Evolutionary conservation across 2,113 vertebrate species (phyloP), one percentile per base, ranked within the genome.

Genomic region (Lophius piscatorius): DNA sequence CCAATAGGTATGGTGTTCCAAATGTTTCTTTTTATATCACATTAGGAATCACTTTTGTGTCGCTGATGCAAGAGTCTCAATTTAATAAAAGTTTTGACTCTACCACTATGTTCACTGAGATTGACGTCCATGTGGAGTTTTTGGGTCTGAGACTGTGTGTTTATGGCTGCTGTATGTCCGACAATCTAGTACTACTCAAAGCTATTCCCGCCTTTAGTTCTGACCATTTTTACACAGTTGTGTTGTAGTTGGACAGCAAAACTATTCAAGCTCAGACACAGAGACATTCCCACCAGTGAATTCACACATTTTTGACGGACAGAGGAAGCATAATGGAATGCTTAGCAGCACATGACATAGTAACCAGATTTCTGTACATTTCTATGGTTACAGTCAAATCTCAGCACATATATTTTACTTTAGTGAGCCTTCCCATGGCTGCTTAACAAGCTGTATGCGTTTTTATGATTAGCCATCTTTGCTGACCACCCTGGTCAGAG

Each of bases 401-500:
- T 74, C 49, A 62, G 77, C 38, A 73, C 48, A 40, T 63, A 56
- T 49, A 31, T 17, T 24, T 41, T 31, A 21, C 48, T 75, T 14
- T 9, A 23, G 14, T 31, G 33, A 67, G 24, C 70, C 34, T 58
- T 62, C 42, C 11, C 11, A 2, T 38, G 40, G 22, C 69, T 49
- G 29, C 24, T 28, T 35, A 44, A 28, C 24, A 2, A 5, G 4
- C 21, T 65, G 18, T 22, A n/a, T 31, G 10, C 7, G 18, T 3
- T 22, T 49, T 66, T 31, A 22, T 29, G 14, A 22, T 87, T 94
- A 93, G 76, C 90, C 93, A 63, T 91, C 90, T 20, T 87, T 92
- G 76, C 90, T 92, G 62, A 83, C 68, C 72, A 91, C 81, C 62
- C 87, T 84, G 26, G 85, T 78, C 52, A 89, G 66, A 39, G 83